Conservation (phyloP, 2,888 invertebrate genomes). For the Patella pellucida region DNA sequence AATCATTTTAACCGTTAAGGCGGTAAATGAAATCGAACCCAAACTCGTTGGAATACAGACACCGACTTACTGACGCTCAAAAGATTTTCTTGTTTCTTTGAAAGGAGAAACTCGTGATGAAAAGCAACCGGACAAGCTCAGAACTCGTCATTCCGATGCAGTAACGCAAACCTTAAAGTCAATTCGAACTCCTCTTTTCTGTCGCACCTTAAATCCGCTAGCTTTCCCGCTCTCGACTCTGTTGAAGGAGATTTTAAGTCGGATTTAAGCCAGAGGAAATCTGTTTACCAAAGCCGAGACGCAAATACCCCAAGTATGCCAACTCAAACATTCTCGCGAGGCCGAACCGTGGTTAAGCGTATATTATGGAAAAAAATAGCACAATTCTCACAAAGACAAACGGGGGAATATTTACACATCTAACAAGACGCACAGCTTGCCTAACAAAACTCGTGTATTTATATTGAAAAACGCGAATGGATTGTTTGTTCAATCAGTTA, state of each 20-base stretch:
- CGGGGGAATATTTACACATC: neutral
- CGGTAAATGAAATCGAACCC: neutral
- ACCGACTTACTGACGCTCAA: neutral
- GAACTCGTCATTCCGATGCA: too few relatives aligned
- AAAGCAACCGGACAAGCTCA: too few relatives aligned
- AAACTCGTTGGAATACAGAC: neutral
- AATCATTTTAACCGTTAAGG: conserved; percentile 3
- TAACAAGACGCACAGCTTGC: conserved; percentile 6
- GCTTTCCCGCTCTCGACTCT: neutral
- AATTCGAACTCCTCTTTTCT: too few relatives aligned
- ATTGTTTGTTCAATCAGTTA: conserved; percentile 8
- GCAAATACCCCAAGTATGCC: conserved; percentile 9
- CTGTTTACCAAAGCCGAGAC: conserved; percentile 4
- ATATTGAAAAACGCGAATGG: conserved; percentile 4
- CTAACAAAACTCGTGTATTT: conserved; percentile 10
- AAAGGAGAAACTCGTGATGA: too few relatives aligned
- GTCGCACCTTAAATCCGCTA: too few relatives aligned
- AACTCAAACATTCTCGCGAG: conserved; percentile 11
- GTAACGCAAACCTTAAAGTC: too few relatives aligned
- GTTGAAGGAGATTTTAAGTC: conserved; percentile 3
- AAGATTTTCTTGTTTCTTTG: too few relatives aligned
- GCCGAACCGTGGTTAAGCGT: conserved; percentile 10
- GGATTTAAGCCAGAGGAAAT: conserved; percentile 3
- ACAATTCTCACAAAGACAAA: conserved; percentile 1
- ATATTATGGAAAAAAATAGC: conserved; percentile 1